These are phyloP conservation scores for Leptinotarsa tumamoca DNA, from an alignment of 2,888 invertebrate species.

Conservation along the genomic window DNA sequence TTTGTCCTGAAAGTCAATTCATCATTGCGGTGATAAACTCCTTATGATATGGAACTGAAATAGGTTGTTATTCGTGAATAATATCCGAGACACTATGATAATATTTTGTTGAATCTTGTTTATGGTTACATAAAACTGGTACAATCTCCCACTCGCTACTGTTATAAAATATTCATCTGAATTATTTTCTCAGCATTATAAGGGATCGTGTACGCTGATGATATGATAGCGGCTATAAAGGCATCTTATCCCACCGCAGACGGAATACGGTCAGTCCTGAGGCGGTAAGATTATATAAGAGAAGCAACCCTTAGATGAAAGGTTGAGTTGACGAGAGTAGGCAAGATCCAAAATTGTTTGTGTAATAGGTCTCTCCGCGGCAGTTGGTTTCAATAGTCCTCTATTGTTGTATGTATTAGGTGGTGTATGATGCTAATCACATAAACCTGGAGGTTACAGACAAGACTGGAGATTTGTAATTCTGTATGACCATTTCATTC, in stretches of 20 bases:
- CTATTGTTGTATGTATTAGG: constrained; percentile 5
- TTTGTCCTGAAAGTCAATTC: not conserved
- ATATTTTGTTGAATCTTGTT: constrained; percentile 12
- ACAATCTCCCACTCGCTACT: not conserved
- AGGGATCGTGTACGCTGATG: constrained; percentile 12
- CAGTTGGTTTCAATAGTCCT: constrained; percentile 10
- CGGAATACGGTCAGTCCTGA: constrained; percentile 19
- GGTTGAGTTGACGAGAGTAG: constrained; percentile 12
- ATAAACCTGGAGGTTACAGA: not conserved
- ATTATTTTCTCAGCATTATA: constrained; percentile 16
- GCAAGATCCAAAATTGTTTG: constrained; percentile 17
- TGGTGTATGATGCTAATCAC: not conserved
- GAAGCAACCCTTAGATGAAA: constrained; percentile 8
- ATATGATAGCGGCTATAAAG: constrained; percentile 19
- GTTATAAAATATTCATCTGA: constrained; percentile 17
- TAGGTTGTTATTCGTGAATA: not conserved
- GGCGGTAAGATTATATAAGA: constrained; percentile 20
- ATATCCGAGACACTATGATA: not conserved
- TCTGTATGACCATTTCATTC: not conserved
- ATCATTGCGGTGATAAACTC: not conserved
- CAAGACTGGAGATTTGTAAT: not conserved
- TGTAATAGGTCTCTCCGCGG: constrained; percentile 5
- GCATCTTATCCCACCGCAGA: constrained; percentile 17
- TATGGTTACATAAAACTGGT: constrained; percentile 9
- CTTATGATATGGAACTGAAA: not conserved